These are phyloP conservation scores for Limanda limanda DNA, from an alignment of 2,113 vertebrate species.

Conservation along the genomic window DNA sequence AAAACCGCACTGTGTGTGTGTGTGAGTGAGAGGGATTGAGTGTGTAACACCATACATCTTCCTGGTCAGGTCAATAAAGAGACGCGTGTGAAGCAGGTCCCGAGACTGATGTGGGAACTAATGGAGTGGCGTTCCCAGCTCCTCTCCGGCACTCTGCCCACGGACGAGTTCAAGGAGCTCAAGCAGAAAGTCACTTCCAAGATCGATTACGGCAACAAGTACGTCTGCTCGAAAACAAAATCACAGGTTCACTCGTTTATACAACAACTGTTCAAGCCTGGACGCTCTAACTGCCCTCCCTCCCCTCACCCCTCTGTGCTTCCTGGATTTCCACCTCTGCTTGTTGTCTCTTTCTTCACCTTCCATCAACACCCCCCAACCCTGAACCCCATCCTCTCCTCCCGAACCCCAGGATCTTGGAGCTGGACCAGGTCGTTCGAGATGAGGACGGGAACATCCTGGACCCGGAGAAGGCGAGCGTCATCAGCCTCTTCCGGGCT, in stretches of 20 bases:
- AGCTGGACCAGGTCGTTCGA: constrained; percentile 93
- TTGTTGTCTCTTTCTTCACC: constrained; percentile 7
- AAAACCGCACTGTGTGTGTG: neutral
- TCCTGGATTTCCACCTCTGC: neutral
- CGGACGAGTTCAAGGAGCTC: constrained; percentile 96
- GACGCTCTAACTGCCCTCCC: too few species aligned
- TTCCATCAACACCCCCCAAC: neutral
- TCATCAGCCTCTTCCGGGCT: constrained; percentile 95
- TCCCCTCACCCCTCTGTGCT: neutral
- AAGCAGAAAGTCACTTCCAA: constrained; percentile 98
- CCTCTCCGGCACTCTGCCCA: constrained; percentile 94
- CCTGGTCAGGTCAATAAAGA: constrained; percentile 85
- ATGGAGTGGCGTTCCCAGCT: constrained; percentile 99
- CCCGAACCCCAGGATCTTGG: constrained; percentile 85
- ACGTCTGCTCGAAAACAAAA: constrained; percentile 42
- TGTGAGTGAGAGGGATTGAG: neutral
- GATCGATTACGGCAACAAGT: constrained; percentile 99
- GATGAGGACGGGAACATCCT: constrained; percentile 95
- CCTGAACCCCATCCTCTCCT: neutral
- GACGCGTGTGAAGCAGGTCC: constrained; percentile 87
- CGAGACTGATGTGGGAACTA: constrained; percentile 93
- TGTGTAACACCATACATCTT: constrained; percentile 19
- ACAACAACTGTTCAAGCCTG: neutral
- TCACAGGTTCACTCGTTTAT: neutral
- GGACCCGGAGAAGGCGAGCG: constrained; percentile 92